Evolutionary conservation across 2,888 invertebrate species (phyloP).

Genomic region (Melikaiella ostensackeni): DNA sequence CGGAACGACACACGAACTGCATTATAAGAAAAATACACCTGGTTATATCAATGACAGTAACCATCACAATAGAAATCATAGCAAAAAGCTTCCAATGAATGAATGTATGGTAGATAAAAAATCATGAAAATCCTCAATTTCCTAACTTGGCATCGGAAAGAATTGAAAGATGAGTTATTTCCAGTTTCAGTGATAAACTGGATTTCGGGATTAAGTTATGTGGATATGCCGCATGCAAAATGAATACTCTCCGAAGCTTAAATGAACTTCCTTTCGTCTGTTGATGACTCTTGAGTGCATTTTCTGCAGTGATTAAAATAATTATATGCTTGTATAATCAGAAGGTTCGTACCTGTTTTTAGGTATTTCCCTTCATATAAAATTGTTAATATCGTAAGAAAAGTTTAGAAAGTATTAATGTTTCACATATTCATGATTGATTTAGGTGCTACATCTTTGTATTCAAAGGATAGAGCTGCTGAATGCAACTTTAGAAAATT

Average conservation of each 20-base stretch:
- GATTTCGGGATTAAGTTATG: constrained; percentile 52
- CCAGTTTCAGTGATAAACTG: constrained; percentile 44
- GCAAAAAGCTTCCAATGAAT: too few species aligned
- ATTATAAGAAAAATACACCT: too few species aligned
- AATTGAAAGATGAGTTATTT: background rate
- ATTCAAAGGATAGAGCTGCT: background rate
- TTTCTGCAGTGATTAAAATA: background rate
- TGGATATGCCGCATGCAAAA: background rate
- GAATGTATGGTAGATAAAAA: too few species aligned
- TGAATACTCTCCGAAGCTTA: background rate
- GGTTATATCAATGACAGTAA: too few species aligned
- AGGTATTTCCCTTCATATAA: background rate
- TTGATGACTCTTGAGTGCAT: background rate
- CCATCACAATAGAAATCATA: too few species aligned
- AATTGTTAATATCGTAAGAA: too few species aligned
- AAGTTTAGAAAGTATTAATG: background rate
- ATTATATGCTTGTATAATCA: background rate
- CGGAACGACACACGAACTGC: too few species aligned
- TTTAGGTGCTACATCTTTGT: background rate
- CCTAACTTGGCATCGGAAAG: background rate
- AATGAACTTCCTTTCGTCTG: background rate
- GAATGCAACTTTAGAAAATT: background rate
- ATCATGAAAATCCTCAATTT: background rate
- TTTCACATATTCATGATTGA: background rate
- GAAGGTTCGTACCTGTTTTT: background rate